A percentile compares a stretch with the other conserved stretches of the same genome.
Evolutionary conservation across 2,797 vertebrate species (phyloP).

Genomic region (Neostethus bicornis): DNA sequence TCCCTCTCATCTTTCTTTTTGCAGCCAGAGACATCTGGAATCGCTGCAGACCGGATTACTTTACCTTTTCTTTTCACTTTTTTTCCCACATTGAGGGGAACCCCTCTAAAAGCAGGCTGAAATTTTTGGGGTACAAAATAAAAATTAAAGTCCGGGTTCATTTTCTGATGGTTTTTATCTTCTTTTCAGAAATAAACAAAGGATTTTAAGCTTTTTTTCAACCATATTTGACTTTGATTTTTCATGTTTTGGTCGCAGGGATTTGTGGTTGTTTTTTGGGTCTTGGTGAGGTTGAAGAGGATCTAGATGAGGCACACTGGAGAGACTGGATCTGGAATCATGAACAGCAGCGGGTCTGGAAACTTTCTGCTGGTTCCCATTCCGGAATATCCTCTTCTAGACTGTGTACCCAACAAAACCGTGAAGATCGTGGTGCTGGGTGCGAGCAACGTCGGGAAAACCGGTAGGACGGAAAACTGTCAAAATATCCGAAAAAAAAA

Average conservation of each 20-base stretch:
- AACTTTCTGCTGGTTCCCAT: slow-evolving; percentile 93
- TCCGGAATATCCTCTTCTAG: slow-evolving; percentile 86
- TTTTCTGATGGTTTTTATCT: neutral
- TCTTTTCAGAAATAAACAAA: neutral
- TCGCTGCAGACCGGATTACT: slow-evolving; percentile 3
- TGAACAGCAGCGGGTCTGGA: slow-evolving; percentile 86
- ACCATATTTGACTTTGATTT: slow-evolving; percentile 6
- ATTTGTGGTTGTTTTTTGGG: slow-evolving; percentile 11
- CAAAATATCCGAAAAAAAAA: no score
- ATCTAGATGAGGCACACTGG: slow-evolving; percentile 79
- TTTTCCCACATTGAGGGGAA: no score
- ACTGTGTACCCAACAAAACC: slow-evolving; percentile 87
- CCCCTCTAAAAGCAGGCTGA: neutral
- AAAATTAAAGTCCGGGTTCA: neutral
- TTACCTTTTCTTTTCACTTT: neutral
- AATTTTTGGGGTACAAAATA: neutral
- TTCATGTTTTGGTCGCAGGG: neutral
- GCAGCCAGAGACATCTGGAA: slow-evolving; percentile 26
- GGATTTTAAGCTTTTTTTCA: neutral
- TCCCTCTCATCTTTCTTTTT: slow-evolving; percentile 13
- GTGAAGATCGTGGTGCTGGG: slow-evolving; percentile 92
- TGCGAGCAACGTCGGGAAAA: slow-evolving; percentile 90
- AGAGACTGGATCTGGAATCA: slow-evolving; percentile 76
- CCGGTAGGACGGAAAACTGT: no score
- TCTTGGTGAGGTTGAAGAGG: slow-evolving; percentile 29